phyloP scores from a whole-genome alignment of 2,888 invertebrate genomes.

The Tromatobia lineatoria region DNA sequence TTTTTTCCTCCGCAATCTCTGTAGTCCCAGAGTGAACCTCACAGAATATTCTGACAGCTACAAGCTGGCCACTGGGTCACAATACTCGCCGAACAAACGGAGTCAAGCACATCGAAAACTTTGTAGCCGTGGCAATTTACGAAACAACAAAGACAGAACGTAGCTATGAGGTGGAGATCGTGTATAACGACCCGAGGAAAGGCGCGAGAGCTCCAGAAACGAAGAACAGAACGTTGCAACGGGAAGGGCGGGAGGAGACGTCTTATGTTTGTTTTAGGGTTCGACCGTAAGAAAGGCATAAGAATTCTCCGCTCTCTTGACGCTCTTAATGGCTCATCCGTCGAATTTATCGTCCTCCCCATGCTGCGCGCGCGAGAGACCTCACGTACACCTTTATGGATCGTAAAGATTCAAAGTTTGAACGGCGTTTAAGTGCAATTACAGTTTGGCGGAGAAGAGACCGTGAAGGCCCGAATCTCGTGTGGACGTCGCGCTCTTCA shows the following conservation, averaged over 20 bases:
- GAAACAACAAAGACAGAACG: constrained; percentile 70
- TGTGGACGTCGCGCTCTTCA: constrained; percentile 23
- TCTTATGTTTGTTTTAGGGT: constrained; percentile 74
- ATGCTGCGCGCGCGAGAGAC: constrained; percentile 59
- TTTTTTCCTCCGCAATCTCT: constrained; percentile 42
- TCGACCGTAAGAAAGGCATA: constrained; percentile 52
- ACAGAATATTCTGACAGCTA: constrained; percentile 15
- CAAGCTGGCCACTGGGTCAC: not conserved
- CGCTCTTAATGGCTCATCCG: constrained; percentile 77
- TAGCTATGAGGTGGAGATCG: constrained; percentile 37
- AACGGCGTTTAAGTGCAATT: constrained; percentile 77
- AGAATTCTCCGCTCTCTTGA: constrained; percentile 52
- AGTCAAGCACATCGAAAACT: constrained; percentile 63
- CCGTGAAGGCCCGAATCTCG: constrained; percentile 53
- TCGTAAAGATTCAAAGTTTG: constrained; percentile 79
- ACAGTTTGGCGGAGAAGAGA: constrained; percentile 66
- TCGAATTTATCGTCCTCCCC: constrained; percentile 76
- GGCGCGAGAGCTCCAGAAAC: constrained; percentile 14
- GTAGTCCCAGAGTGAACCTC: constrained; percentile 29
- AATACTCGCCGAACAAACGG: constrained; percentile 23
- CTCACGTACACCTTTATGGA: constrained; percentile 75
- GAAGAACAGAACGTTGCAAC: constrained; percentile 48
- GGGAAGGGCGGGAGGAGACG: constrained; percentile 41
- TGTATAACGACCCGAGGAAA: constrained; percentile 44
- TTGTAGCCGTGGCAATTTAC: constrained; percentile 75